These are phyloP conservation scores for Siniperca knerii DNA, from an alignment of 2,113 vertebrate species.

Conservation along the genomic window DNA sequence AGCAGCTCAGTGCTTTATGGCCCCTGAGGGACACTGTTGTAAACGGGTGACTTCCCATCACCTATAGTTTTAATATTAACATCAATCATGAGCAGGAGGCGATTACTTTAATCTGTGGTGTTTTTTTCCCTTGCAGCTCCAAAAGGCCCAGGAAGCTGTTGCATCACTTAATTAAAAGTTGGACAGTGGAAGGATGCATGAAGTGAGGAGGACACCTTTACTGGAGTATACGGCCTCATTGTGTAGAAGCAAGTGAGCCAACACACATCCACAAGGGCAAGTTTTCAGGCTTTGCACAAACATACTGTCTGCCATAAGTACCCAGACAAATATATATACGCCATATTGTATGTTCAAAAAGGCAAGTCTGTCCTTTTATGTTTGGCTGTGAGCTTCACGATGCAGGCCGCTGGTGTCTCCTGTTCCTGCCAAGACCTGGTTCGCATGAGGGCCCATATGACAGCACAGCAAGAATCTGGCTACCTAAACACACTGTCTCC, in stretches of 20 bases:
- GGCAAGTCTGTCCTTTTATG: constrained; percentile 3
- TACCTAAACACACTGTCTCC: not conserved
- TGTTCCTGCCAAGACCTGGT: constrained; percentile 16
- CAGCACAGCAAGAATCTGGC: constrained; percentile 18
- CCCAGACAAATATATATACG: not conserved
- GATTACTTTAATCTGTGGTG: not conserved
- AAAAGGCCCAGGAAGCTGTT: not conserved
- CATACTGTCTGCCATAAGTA: not conserved
- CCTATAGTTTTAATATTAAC: constrained; percentile 30
- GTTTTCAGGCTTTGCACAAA: constrained; percentile 3
- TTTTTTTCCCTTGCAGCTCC: not conserved
- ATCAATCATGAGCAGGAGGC: constrained; percentile 27
- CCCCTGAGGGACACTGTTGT: constrained; percentile 11
- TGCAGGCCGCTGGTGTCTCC: not conserved
- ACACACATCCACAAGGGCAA: not conserved
- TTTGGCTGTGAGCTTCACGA: not conserved
- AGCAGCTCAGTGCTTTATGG: constrained; percentile 25
- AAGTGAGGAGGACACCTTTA: too few relatives aligned
- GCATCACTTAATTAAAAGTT: constrained; percentile 30
- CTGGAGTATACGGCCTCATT: not conserved
- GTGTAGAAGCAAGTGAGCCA: not conserved
- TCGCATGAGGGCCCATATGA: constrained; percentile 3
- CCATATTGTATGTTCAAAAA: constrained; percentile 13
- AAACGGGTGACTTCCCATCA: constrained; percentile 31
- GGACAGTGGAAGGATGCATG: not conserved